Evolutionary conservation across 2,113 vertebrate species (phyloP).

Genomic region (Tursiops truncatus): DNA sequence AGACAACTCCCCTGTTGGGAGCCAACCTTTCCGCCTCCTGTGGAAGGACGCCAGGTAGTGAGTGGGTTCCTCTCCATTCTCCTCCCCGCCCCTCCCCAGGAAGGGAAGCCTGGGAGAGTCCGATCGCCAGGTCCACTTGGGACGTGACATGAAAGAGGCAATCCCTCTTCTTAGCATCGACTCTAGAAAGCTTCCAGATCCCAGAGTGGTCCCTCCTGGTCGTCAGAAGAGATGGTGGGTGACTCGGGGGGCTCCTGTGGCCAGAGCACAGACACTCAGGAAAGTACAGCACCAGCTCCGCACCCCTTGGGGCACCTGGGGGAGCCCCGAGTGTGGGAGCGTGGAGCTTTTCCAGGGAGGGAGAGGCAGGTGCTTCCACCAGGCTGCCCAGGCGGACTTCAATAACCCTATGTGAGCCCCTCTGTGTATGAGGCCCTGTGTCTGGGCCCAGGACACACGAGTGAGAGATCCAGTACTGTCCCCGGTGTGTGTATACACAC

Average conservation of each 20-base stretch:
- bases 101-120: background rate
- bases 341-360: background rate
- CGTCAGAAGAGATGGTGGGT: background rate
- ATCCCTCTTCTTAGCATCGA: background rate
- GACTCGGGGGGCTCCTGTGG: background rate
- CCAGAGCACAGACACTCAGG: background rate
- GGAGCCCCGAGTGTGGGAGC: background rate
- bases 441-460: background rate
- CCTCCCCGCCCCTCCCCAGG: background rate
- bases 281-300: background rate
- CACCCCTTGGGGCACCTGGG: background rate
- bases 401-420: background rate
- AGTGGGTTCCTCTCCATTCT: background rate
- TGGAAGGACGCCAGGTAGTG: background rate
- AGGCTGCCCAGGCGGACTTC: background rate
- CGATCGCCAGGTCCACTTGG: background rate
- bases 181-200: background rate
- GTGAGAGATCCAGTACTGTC: background rate
- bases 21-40: background rate
- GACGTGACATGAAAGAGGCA: background rate
- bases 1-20: background rate
- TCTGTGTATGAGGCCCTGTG: background rate
- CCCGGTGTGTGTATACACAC: background rate
- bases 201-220: background rate
- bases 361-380: fast-evolving